Percentiles rank a stretch among this genome's conserved stretches.
These are phyloP conservation scores for Pocillopora grandis DNA, from an alignment of 92 coral and sea anemone species.

Conservation along the genomic window DNA sequence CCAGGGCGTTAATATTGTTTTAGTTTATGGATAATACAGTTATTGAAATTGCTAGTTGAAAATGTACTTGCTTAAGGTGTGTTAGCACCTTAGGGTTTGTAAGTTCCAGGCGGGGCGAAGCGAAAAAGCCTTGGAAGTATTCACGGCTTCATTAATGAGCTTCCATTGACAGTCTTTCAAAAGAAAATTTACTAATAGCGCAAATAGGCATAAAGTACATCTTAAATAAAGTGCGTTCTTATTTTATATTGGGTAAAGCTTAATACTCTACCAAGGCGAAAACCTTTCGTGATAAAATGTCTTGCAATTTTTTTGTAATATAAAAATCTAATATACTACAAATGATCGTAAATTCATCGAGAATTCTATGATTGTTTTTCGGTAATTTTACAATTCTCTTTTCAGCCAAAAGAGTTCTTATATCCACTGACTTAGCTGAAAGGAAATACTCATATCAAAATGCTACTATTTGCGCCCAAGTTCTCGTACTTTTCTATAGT, in stretches of 20 bases:
- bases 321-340: slow-evolving; percentile 15
- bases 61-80: slow-evolving; percentile 32
- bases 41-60: slow-evolving; percentile 6
- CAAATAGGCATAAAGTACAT: slow-evolving; percentile 27
- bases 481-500: neutral
- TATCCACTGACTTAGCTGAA: neutral
- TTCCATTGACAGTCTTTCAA: slow-evolving; percentile 31
- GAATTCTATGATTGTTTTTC: neutral
- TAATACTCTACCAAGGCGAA: slow-evolving; percentile 3
- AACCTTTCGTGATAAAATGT: neutral
- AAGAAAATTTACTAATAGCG: slow-evolving; percentile 40
- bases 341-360: slow-evolving; percentile 13
- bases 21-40: neutral
- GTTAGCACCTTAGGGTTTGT: slow-evolving; percentile 38
- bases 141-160: slow-evolving; percentile 40
- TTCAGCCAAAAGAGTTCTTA: neutral
- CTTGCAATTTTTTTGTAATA: slow-evolving; percentile 11
- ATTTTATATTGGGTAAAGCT: neutral
- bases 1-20: slow-evolving; percentile 5
- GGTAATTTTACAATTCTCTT: slow-evolving; percentile 11
- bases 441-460: slow-evolving; percentile 1
- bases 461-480: neutral
- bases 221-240: slow-evolving; percentile 6
- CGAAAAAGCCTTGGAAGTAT: slow-evolving; percentile 25
- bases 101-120: neutral